A percentile compares a stretch with the other conserved stretches of the same genome.
Evolutionary conservation across 2,888 invertebrate genomes (phyloP).

Genomic region (Herminia tarsipennalis): DNA sequence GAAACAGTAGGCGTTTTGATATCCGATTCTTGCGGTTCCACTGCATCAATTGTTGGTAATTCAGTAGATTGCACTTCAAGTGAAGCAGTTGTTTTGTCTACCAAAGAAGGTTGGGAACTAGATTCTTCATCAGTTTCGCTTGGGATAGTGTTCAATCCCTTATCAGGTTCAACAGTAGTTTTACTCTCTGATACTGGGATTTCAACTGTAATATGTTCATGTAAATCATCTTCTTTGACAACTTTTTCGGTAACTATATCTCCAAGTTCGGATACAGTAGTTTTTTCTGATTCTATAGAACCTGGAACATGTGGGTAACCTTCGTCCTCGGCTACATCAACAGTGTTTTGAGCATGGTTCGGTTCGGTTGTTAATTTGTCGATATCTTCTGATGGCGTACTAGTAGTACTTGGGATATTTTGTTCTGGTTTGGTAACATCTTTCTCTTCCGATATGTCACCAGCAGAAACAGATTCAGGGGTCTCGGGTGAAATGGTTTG

Average conservation of each 20-base stretch:
- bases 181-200: constrained; percentile 17
- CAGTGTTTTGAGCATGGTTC: constrained; percentile 41
- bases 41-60: constrained; percentile 21
- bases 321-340: constrained; percentile 33
- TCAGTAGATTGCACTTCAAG: constrained; percentile 37
- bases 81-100: constrained; percentile 29
- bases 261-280: constrained; percentile 16
- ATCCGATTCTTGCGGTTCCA: constrained; percentile 21
- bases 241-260: constrained; percentile 9
- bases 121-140: constrained; percentile 51
- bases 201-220: constrained; percentile 16
- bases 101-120: constrained; percentile 32
- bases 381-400: constrained; percentile 11
- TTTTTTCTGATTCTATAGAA: constrained; percentile 11
- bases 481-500: constrained; percentile 41
- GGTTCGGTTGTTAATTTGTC: constrained; percentile 33
- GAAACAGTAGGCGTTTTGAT: constrained; percentile 16
- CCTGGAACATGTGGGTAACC: constrained; percentile 11
- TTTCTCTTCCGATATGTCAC: constrained; percentile 13
- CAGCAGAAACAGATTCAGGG: constrained; percentile 2
- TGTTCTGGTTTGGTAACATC: constrained; percentile 13
- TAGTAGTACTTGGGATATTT: constrained; percentile 9
- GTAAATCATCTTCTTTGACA: constrained; percentile 10
- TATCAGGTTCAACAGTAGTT: constrained; percentile 57
- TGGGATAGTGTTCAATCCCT: constrained; percentile 63